Conservation (phyloP, 2,113 vertebrate genomes). For the Brevimyrus niger region DNA sequence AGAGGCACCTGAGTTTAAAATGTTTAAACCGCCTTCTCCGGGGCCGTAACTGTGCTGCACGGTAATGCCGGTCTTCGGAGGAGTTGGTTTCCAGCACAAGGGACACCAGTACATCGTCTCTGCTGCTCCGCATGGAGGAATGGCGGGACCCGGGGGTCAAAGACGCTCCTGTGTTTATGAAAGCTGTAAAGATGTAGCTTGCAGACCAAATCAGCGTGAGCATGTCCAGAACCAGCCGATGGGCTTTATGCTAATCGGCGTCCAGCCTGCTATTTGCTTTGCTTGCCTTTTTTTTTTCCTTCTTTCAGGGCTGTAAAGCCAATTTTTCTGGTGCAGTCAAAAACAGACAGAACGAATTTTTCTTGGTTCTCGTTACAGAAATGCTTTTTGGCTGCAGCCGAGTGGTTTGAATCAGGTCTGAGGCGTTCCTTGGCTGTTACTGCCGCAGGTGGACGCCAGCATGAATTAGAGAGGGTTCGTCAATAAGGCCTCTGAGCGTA, state of each 20-base stretch:
- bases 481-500: constrained; percentile 9
- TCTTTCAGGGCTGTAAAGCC: constrained; percentile 20
- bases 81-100: background rate
- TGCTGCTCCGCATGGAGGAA: background rate
- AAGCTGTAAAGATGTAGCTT: constrained; percentile 19
- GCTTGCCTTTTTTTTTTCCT: constrained; percentile 12
- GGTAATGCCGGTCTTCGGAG: background rate
- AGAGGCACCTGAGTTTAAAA: constrained; percentile 1
- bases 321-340: constrained; percentile 21
- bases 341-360: constrained; percentile 19
- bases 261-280: constrained; percentile 15
- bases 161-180: background rate
- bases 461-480: constrained; percentile 24
- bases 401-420: constrained; percentile 29
- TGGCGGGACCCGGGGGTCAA: background rate
- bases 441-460: constrained; percentile 34
- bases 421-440: constrained; percentile 26
- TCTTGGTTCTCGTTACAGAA: constrained; percentile 21
- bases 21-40: background rate
- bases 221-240: constrained; percentile 32
- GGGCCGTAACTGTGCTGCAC: background rate
- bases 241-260: constrained; percentile 31
- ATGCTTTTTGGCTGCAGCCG: constrained; percentile 28
- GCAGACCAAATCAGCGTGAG: constrained; percentile 32
- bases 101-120: background rate